Evolutionary conservation across 2,888 invertebrate genomes (phyloP).

Genomic region (Parnassius smintheus): DNA sequence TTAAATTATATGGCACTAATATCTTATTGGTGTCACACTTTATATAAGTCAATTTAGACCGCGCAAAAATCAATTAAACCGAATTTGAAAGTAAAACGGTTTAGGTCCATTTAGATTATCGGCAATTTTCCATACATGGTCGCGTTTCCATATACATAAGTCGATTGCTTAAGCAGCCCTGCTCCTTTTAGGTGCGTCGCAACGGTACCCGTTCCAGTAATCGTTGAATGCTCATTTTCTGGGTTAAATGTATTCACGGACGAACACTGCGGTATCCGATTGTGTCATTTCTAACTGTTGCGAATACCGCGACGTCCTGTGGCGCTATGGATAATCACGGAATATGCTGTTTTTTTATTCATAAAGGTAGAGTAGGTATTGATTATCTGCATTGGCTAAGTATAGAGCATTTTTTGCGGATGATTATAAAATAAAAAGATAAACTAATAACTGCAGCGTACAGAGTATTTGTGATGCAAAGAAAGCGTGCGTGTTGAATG

Average conservation of each 20-base stretch:
- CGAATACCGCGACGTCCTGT: constrained; percentile 5
- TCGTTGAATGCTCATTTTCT: constrained; percentile 35
- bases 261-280: constrained; percentile 11
- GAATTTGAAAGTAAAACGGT: constrained; percentile 34
- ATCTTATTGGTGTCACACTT: constrained; percentile 19
- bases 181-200: constrained; percentile 35
- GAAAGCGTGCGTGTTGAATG: no score
- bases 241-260: constrained; percentile 35
- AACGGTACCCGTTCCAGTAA: constrained; percentile 13
- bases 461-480: no score
- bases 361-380: no score
- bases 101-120: constrained; percentile 36
- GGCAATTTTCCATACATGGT: constrained; percentile 40
- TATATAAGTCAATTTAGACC: constrained; percentile 8
- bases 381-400: no score
- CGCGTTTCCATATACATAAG: constrained; percentile 42
- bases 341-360: neutral
- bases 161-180: constrained; percentile 30
- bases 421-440: no score
- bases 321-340: neutral
- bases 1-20: constrained; percentile 15
- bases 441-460: no score
- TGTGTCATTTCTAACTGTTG: constrained; percentile 12
- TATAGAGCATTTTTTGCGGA: no score
- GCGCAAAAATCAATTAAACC: constrained; percentile 21